Conservation (phyloP, 2,113 vertebrate species). For the Spilogale gracilis region DNA sequence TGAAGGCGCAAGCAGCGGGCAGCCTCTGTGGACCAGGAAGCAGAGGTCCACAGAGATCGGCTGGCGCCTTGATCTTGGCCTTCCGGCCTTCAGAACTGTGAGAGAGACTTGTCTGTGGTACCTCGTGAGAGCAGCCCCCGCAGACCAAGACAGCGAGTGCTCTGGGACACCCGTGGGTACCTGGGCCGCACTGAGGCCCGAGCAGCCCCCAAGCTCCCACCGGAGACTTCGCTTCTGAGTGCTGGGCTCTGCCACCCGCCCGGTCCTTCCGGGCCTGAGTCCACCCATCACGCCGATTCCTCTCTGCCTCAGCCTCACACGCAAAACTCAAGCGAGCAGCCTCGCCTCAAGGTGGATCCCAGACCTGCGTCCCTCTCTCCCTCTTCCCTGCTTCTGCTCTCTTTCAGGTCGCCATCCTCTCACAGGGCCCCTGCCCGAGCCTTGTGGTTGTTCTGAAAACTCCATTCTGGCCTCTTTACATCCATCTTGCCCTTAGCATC, state of each 20-base stretch:
- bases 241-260: fast-evolving
- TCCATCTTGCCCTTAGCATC: background rate
- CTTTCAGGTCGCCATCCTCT: fast-evolving
- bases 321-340: fast-evolving
- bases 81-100: background rate
- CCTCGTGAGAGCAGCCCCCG: background rate
- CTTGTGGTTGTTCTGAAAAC: fast-evolving
- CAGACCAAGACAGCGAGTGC: fast-evolving
- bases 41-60: no score
- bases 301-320: background rate
- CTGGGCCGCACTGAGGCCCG: fast-evolving
- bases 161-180: background rate
- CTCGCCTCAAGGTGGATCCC: background rate
- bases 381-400: fast-evolving
- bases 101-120: fast-evolving
- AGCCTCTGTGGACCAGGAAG: background rate
- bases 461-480: background rate
- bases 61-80: background rate
- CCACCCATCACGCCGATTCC: fast-evolving
- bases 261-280: fast-evolving
- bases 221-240: background rate
- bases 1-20: background rate
- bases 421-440: background rate
- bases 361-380: background rate
- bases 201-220: fast-evolving